These are phyloP conservation scores for Oxycera nigricornis DNA, from an alignment of 2,888 invertebrate species.

Conservation along the genomic window DNA sequence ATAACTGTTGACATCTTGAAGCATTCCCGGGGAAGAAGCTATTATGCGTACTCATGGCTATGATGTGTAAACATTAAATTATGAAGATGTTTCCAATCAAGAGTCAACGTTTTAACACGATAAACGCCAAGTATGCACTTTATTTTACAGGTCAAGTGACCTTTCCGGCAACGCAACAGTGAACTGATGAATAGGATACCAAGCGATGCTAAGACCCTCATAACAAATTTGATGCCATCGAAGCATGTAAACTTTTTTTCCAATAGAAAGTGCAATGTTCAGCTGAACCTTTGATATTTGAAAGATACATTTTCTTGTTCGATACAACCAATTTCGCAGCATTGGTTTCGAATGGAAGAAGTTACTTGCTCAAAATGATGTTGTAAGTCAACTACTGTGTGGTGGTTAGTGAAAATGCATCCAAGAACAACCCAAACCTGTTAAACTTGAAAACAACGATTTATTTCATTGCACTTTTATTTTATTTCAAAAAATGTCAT, in stretches of 20 bases:
- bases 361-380: no score
- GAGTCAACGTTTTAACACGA: neutral
- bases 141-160: constrained; percentile 29
- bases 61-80: no score
- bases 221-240: constrained; percentile 22
- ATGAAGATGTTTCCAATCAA: neutral
- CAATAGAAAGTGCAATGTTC: constrained; percentile 16
- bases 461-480: no score
- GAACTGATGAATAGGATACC: neutral
- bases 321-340: no score
- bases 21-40: no score
- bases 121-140: neutral
- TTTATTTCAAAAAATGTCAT: no score
- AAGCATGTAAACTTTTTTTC: constrained; percentile 20
- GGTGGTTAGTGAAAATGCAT: neutral
- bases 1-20: no score
- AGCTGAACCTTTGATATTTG: constrained; percentile 26
- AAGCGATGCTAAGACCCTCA: neutral
- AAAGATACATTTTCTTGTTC: constrained; percentile 26
- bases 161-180: constrained; percentile 16
- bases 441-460: no score
- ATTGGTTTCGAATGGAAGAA: no score
- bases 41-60: no score
- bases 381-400: neutral
- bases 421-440: neutral